A percentile compares a stretch with the other conserved stretches of the same genome.
phyloP scores from a whole-genome alignment of 2,797 vertebrate species.

The Emys orbicularis region DNA sequence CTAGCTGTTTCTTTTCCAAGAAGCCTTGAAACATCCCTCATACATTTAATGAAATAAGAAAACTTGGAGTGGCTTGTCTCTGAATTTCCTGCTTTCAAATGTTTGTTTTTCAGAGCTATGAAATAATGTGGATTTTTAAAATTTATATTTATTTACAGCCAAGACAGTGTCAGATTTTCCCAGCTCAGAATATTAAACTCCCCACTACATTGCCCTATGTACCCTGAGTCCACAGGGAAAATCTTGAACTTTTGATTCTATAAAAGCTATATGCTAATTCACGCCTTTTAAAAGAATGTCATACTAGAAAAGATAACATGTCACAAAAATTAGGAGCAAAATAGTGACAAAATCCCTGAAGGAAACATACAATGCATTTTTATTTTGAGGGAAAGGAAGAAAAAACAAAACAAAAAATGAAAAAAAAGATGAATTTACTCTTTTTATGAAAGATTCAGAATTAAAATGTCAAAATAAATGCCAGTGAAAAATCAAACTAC shows the following conservation, averaged over 20 bases:
- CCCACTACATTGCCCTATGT: background rate
- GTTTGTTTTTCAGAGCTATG: background rate
- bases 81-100: background rate
- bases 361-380: conserved; percentile 18
- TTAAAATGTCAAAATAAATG: conserved; percentile 55
- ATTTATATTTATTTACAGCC: background rate
- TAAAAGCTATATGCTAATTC: conserved; percentile 19
- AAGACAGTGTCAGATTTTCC: background rate
- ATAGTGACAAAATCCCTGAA: conserved; percentile 31
- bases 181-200: background rate
- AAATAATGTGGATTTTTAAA: background rate
- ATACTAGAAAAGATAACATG: conserved; percentile 1
- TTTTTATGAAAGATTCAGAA: conserved; percentile 21
- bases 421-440: background rate
- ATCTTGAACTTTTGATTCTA: background rate
- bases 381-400: background rate
- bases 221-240: background rate
- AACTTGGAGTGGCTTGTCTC: background rate
- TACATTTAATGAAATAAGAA: background rate
- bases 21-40: background rate
- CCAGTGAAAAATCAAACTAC: background rate
- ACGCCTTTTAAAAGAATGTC: conserved; percentile 2
- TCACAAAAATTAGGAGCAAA: conserved; percentile 51
- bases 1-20: background rate
- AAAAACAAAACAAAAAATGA: no score